Conservation (phyloP, 2,888 invertebrate genomes). For the Rapana venosa region DNA sequence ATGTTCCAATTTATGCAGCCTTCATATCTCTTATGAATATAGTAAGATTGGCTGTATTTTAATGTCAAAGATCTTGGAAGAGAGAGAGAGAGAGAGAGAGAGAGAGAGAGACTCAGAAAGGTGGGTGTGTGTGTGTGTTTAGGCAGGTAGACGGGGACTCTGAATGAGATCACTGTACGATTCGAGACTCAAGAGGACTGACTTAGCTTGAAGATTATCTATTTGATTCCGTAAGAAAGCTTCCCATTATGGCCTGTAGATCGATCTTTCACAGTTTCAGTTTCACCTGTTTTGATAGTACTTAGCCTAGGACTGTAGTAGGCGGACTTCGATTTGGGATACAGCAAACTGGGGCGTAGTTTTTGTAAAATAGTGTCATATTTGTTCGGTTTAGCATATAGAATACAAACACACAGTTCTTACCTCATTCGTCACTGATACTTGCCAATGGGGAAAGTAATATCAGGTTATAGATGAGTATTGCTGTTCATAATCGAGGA, state of each 20-base stretch:
- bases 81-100: background rate
- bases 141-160: too few species aligned
- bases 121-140: too few species aligned
- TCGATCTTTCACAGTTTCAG: too few species aligned
- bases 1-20: too few species aligned
- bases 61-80: too few species aligned
- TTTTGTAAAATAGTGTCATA: constrained; percentile 68
- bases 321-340: background rate
- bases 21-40: too few species aligned
- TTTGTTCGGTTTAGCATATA: constrained; percentile 75
- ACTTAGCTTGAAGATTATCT: too few species aligned
- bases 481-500: constrained; percentile 95
- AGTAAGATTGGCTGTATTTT: background rate
- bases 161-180: too few species aligned
- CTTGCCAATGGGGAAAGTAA: constrained; percentile 91
- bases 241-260: too few species aligned
- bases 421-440: constrained; percentile 78
- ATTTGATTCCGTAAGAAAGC: too few species aligned
- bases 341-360: background rate
- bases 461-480: constrained; percentile 95
- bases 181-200: background rate
- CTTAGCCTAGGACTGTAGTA: too few species aligned
- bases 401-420: background rate
- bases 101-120: background rate
- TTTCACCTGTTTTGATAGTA: too few species aligned